phyloP scores from a whole-genome alignment of 2,888 invertebrate genomes.

The Sarcophaga rosellei region DNA sequence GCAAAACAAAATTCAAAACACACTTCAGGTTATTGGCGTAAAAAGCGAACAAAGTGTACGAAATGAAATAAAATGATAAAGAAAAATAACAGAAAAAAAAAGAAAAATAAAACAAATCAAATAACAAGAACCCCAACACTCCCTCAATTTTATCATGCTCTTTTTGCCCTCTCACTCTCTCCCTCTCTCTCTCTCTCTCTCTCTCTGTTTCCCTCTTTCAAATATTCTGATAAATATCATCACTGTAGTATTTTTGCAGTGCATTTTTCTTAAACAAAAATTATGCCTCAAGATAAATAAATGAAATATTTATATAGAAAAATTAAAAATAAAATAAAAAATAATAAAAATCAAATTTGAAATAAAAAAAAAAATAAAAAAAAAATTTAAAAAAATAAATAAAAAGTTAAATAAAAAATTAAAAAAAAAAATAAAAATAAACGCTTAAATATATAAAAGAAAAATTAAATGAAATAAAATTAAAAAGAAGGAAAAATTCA shows the following conservation, averaged over 20 bases:
- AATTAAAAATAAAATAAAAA: background rate
- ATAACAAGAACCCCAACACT: conserved; percentile 33
- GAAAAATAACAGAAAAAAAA: conserved; percentile 24
- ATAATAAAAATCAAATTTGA: background rate
- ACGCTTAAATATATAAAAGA: background rate
- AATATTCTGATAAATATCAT: no score
- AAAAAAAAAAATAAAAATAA: background rate
- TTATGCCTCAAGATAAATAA: no score
- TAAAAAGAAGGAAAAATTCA: background rate
- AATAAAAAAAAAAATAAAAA: background rate
- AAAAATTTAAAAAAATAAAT: background rate
- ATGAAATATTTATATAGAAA: background rate
- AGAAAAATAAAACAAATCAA: conserved; percentile 32
- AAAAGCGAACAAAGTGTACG: conserved; percentile 43
- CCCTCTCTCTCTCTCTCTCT: background rate
- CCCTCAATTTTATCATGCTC: conserved; percentile 11
- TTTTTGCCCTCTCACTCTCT: conserved; percentile 2
- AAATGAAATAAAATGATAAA: conserved; percentile 42
- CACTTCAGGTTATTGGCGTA: conserved; percentile 66
- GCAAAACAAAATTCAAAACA: conserved; percentile 55
- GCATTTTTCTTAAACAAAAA: conserved; percentile 23
- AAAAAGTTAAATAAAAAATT: background rate
- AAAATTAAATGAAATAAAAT: background rate
- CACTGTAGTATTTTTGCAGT: background rate
- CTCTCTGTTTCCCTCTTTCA: conserved; percentile 16